Evolutionary conservation across 1,140 invertebrate genomes (phyloP).

Genomic region (Ridgeia piscesae): DNA sequence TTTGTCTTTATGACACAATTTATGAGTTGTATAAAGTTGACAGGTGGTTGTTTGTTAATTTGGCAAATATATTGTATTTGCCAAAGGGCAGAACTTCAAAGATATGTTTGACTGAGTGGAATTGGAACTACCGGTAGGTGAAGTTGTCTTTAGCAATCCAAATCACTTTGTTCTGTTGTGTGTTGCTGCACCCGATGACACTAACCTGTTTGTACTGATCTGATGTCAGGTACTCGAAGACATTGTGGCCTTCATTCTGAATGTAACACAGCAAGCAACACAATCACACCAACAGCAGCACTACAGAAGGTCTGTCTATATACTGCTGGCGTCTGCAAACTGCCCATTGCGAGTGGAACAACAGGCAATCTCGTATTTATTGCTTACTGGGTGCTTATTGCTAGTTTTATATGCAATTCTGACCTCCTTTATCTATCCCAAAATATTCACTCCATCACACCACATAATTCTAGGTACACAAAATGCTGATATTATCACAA

Average conservation of each 20-base stretch:
- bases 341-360: neutral
- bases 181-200: neutral
- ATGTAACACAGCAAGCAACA: constrained; percentile 24
- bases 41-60: no score
- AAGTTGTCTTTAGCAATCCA: neutral
- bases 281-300: neutral
- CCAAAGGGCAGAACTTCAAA: no score
- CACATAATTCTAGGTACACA: no score
- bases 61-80: no score
- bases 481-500: no score
- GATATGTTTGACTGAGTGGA: no score
- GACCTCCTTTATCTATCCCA: no score
- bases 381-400: no score
- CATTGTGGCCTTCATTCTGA: constrained; percentile 76
- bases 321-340: neutral
- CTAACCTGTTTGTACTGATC: constrained; percentile 74
- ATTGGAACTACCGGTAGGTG: neutral
- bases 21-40: no score
- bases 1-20: no score
- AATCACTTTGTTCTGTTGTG: neutral
- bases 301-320: neutral
- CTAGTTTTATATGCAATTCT: no score
- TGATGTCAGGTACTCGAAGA: constrained; percentile 72
- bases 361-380: neutral
- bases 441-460: no score